Evolutionary conservation across 1,140 invertebrate species (phyloP), one percentile per base, ranked within the genome.

Genomic region (Limonius californicus): DNA sequence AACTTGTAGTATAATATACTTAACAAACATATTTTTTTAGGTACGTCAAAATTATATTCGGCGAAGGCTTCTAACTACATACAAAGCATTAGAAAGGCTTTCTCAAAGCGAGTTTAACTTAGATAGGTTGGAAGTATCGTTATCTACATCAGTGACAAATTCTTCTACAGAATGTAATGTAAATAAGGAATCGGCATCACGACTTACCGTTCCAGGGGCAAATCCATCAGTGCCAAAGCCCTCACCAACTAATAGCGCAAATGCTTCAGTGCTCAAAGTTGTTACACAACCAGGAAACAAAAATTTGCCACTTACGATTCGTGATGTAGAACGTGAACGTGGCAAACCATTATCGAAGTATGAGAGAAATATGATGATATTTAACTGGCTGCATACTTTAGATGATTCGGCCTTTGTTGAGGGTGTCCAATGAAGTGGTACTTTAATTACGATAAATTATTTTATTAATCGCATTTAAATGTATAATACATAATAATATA

Each of bases 361-460:
- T 76, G 90, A 94, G 68, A 74, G 91, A 15, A 94, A 94, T 75
- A 93, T 94, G 88, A 92, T 94, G 88, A 93, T 94, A 42, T 93
- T 94, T 77, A 92, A 93, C 70, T 94, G 92, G 92, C 81, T 94
- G 0, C 90, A 94, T 72, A 91, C 89, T 1, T 80, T 94, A 3
- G 90, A 94, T 69, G 89, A 89, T 67, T 80, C 77, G 6, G 79
- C 78, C n/a, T 79, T 79, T 55, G 77, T 78, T 20, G 83, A 85
- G 61, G 81, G 80, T 19, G 65, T 81, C 32, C 79, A 79, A 68
- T 80, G 76, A 78, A 55, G 27, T 30, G 9, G 14, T 45, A 4
- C 9, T 62, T 12, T 50, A 53, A 39, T 30, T 55, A 45, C 2
- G 42, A 55, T 27, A 3, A 12, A 18, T 50, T 50, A 50, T 50